Base-by-base conservation (phyloP, 2,113 vertebrate genomes). In the Crotophaga sulcirostris region DNA sequence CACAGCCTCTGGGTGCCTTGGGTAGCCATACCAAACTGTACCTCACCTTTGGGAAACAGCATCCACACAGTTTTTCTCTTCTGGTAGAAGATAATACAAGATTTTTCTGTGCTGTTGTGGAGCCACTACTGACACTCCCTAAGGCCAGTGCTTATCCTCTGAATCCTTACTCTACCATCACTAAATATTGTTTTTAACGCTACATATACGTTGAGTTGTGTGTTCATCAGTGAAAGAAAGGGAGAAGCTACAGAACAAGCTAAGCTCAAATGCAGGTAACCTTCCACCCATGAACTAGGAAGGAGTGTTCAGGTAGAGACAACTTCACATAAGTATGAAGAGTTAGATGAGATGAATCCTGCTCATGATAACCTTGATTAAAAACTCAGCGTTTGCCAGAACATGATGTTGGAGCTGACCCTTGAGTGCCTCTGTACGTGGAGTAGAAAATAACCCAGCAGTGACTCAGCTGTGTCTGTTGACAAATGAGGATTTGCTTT, bases 391-490 rank as follows among this genome's bases (percentile, higher is more conserved):
- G 0, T 59, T 80, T 88, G 56, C 87, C 90, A 81, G 76, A 64
- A 33, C 76, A 45, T 4, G 2, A 2, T 16, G 76, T 11, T 51
- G 75, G 72, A 90, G 38, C 60, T 88, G 79, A 70, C 82, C 91
- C 76, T 83, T 3, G 3, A 77, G 63, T 2, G 3, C 42, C n/a
- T 82, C 60, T 49, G 52, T 82, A 24, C 47, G 26, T 2, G 14
- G 62, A 94, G 45, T n/a, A 90, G 77, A 83, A 94, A 88, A 91
- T 77, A 94, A 58, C 55, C 72, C 31, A 13, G 47, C 4, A 2
- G 67, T 95, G 93, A 96, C 67, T 96, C 91, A 96, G 80, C 91
- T 82, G 81, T 6, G 0, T 47, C 82, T 63, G 51, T 66, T 93
- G 82, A 68, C 82, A 93, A 87, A 72, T 7, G 51, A 26, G 33